Base-by-base conservation (phyloP, 2,113 vertebrate species). In the Strix uralensis region DNA sequence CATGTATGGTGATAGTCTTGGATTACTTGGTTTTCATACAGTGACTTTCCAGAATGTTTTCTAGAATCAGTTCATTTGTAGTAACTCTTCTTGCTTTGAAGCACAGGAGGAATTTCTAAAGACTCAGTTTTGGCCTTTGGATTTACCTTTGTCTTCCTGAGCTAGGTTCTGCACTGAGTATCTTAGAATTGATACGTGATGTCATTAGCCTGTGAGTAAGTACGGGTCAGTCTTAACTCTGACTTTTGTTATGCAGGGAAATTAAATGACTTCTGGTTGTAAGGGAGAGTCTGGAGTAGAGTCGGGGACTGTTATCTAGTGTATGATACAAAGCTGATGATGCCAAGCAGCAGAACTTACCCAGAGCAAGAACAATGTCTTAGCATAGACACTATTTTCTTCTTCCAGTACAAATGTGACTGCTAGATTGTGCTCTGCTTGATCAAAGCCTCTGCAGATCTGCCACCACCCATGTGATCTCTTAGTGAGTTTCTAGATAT, bases 321-420 rank as follows among this genome's bases (percentile, higher is more conserved):
- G 25, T 63, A 29, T 11, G 4, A 34, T 61, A 25, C 0, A 2
- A 84, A 87, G 81, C 52, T 87, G 81, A 59, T 82, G 70, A 74
- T 86, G 59, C 47, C 44, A 77, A 58, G 83, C 40, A 66, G 54
- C 75, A 79, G 89, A 91, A 58, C n/a, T 79, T 92, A 92, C 61
- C 83, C 77, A 81, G 96, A 95, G 86, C 89, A 87, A 96, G 86
- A 91, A 15, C 36, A 46, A 5, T 40, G 63, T 87, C 46, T 73
- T 72, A 47, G 30, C 42, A 13, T 12, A 46, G 86, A 87, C 49
- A 5, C 22, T 66, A 1, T 87, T 86, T 72, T 84, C 49, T 88
- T 84, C 66, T 92, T 90, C 55, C 69, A 59, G 66, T 88, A 46
- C 49, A 72, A 20, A 81, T 46, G 30, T 70, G 88, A 38, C 66